These are phyloP conservation scores for Heterotilapia buettikoferi DNA, from an alignment of 2,113 vertebrate genomes.

Conservation along the genomic window DNA sequence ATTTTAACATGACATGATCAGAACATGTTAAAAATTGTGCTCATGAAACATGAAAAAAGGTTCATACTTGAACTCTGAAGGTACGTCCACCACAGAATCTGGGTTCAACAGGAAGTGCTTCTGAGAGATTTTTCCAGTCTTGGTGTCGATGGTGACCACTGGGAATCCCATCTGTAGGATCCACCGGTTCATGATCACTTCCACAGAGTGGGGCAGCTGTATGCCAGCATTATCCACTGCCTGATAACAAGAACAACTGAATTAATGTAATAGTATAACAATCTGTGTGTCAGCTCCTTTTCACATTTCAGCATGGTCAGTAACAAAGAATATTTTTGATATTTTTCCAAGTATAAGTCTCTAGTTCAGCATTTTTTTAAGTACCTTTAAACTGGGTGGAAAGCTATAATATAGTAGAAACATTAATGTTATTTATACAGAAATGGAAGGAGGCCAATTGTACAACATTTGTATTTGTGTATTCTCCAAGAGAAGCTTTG, in stretches of 20 bases:
- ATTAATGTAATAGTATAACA: neutral
- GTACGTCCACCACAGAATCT: slow-evolving; percentile 57
- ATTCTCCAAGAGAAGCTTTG: neutral
- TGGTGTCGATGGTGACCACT: slow-evolving; percentile 77
- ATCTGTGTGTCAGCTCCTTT: fast-evolving
- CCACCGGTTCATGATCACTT: slow-evolving; percentile 87
- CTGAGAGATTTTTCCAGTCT: slow-evolving; percentile 68
- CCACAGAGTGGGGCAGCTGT: slow-evolving; percentile 18
- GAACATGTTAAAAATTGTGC: neutral
- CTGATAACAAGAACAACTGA: neutral
- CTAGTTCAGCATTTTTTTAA: neutral
- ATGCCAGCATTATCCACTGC: slow-evolving; percentile 49
- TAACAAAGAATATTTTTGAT: neutral
- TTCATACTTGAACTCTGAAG: slow-evolving; percentile 78
- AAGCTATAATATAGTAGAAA: neutral
- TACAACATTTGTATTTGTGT: neutral
- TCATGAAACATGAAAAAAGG: neutral
- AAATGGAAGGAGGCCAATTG: neutral
- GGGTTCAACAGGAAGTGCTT: slow-evolving; percentile 82
- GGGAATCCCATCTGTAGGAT: slow-evolving; percentile 93
- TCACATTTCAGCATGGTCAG: neutral
- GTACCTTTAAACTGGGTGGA: neutral
- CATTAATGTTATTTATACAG: neutral
- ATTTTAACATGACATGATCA: neutral
- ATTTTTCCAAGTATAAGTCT: neutral